Evolutionary conservation across 2,888 invertebrate genomes (phyloP).

Genomic region (Caprella mutica): DNA sequence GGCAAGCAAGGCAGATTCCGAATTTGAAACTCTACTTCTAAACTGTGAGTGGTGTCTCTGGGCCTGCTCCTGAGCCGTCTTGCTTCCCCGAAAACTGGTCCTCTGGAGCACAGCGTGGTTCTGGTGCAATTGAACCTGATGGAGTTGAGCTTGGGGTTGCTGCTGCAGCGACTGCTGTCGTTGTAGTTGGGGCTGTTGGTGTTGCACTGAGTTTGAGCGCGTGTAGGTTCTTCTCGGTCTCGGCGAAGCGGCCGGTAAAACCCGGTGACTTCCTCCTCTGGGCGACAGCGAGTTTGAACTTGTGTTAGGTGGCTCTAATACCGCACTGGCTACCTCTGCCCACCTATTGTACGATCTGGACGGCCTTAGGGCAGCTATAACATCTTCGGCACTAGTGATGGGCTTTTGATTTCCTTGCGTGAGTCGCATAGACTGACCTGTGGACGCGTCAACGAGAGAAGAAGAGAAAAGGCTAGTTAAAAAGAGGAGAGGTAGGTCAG

Average conservation of each 20-base stretch:
- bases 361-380: slow-evolving; percentile 7
- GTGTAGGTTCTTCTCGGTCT: slow-evolving; percentile 6
- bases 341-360: slow-evolving; percentile 5
- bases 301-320: slow-evolving; percentile 10
- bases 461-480: too few species aligned
- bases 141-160: slow-evolving; percentile 4
- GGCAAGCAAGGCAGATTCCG: too few species aligned
- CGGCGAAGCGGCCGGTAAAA: slow-evolving; percentile 3
- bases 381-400: neutral
- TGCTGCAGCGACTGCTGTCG: slow-evolving; percentile 5
- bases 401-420: neutral
- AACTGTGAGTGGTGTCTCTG: slow-evolving; percentile 8
- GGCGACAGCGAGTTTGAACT: slow-evolving; percentile 1
- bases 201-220: slow-evolving; percentile 7
- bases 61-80: neutral
- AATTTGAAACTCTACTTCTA: slow-evolving; percentile 9
- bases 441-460: too few species aligned
- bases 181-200: slow-evolving; percentile 5
- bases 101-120: slow-evolving; percentile 1
- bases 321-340: slow-evolving; percentile 7
- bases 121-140: slow-evolving; percentile 6
- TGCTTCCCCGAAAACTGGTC: neutral
- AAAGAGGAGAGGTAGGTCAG: too few species aligned
- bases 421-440: slow-evolving; percentile 11
- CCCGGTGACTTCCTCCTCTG: slow-evolving; percentile 6